Evolutionary conservation across 2,888 invertebrate species (phyloP).

Genomic region (Congeria kusceri): DNA sequence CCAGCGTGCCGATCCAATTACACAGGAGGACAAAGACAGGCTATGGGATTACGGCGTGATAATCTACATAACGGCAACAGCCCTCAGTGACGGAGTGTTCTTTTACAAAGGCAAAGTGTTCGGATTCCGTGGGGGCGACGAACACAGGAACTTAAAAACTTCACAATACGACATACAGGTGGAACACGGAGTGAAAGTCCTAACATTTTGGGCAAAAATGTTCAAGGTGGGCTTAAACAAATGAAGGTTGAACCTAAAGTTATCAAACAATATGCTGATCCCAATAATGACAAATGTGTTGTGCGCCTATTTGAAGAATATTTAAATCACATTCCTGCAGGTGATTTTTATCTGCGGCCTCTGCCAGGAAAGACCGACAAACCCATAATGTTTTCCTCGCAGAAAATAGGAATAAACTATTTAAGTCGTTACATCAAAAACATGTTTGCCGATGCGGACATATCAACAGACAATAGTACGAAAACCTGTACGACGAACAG

Average conservation of each 20-base stretch:
- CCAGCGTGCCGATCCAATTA: conserved; percentile 25
- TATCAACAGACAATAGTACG: conserved; percentile 11
- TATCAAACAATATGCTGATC: conserved; percentile 7
- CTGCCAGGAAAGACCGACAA: background rate
- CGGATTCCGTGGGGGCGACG: conserved; percentile 38
- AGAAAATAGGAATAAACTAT: background rate
- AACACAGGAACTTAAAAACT: conserved; percentile 8
- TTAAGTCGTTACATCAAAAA: conserved; percentile 17
- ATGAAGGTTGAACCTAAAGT: conserved; percentile 22
- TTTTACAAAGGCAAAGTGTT: conserved; percentile 45
- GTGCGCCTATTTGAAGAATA: conserved; percentile 21
- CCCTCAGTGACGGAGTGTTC: conserved; percentile 18
- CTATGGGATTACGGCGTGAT: conserved; percentile 30
- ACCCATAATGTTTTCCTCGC: background rate
- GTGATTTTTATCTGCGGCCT: conserved; percentile 2
- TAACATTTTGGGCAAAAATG: conserved; percentile 21
- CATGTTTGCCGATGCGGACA: conserved; percentile 23
- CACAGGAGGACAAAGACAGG: conserved; percentile 20
- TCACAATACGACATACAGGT: conserved; percentile 3
- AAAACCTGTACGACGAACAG: conserved; percentile 18
- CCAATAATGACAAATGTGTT: conserved; percentile 14
- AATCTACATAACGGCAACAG: background rate
- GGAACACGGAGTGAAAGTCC: conserved; percentile 2
- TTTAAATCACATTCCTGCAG: background rate
- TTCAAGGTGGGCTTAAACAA: conserved; percentile 42